A percentile compares a stretch with the other conserved stretches of the same genome.
These are phyloP conservation scores for Idaea straminata DNA, from an alignment of 2,888 invertebrate genomes.

Conservation along the genomic window DNA sequence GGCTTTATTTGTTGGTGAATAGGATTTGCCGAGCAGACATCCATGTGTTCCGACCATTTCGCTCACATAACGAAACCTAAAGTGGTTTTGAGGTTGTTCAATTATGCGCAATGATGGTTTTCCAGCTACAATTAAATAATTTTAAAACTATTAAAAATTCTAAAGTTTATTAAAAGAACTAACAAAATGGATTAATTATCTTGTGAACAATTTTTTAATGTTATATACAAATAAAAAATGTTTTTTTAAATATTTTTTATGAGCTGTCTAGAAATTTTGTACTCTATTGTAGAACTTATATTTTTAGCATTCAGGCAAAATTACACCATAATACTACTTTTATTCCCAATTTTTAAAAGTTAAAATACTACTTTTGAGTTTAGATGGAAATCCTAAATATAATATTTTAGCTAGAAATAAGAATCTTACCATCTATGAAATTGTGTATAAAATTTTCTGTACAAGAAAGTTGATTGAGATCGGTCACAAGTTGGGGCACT, in stretches of 20 bases:
- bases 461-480: constrained; percentile 54
- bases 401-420: not conserved
- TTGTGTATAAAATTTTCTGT: constrained; percentile 27
- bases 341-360: not conserved
- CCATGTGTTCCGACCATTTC: constrained; percentile 95
- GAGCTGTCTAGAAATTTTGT: too few relatives aligned
- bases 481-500: constrained; percentile 57
- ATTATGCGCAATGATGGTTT: constrained; percentile 81
- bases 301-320: too few relatives aligned
- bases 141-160: not conserved
- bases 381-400: not conserved
- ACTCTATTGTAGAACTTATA: too few relatives aligned
- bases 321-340: too few relatives aligned
- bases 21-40: constrained; percentile 84
- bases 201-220: too few relatives aligned
- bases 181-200: too few relatives aligned
- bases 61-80: constrained; percentile 91
- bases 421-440: not conserved
- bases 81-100: constrained; percentile 89
- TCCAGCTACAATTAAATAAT: constrained; percentile 31
- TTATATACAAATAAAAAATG: too few relatives aligned
- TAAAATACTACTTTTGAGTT: not conserved
- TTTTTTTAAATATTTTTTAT: too few relatives aligned
- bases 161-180: too few relatives aligned
- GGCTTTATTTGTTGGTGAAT: constrained; percentile 71